phyloP scores from a whole-genome alignment of 2,113 vertebrate genomes.

The Chelonoidis abingdonii region DNA sequence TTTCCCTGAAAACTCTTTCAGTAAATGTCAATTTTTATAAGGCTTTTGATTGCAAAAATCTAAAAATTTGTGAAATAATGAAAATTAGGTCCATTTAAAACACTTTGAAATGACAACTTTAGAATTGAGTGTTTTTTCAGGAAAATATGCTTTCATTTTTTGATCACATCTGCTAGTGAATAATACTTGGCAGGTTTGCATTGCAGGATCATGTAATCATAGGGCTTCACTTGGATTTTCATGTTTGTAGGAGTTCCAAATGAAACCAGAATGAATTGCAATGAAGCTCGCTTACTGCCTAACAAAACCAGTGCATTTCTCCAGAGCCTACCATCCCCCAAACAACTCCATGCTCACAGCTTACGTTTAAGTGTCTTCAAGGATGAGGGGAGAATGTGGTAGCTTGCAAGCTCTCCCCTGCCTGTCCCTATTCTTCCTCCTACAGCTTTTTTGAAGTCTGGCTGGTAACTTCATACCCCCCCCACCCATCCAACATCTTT shows the following conservation, averaged over 20 bases:
- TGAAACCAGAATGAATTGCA: neutral
- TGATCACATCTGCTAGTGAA: neutral
- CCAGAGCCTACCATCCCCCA: neutral
- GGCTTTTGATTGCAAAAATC: too few species aligned
- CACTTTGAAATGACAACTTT: neutral
- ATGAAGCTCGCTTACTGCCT: neutral
- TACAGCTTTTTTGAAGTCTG: neutral
- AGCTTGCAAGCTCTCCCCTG: neutral
- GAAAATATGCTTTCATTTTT: neutral
- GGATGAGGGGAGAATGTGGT: neutral
- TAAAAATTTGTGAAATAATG: too few species aligned
- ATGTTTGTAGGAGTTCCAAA: neutral
- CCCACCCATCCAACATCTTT: neutral
- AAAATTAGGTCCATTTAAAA: neutral
- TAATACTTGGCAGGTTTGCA: neutral
- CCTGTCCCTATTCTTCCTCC: neutral
- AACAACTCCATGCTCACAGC: neutral
- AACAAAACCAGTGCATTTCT: neutral
- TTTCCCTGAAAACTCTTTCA: neutral
- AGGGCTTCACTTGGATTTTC: neutral
- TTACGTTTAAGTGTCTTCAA: neutral
- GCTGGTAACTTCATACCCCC: neutral
- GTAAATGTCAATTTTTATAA: neutral
- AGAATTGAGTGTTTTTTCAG: neutral
- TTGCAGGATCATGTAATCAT: neutral